Percentiles rank a stretch among this genome's conserved stretches.
These are phyloP conservation scores for Laticauda laticaudata DNA, from an alignment of 2,113 vertebrate species.

Conservation along the genomic window DNA sequence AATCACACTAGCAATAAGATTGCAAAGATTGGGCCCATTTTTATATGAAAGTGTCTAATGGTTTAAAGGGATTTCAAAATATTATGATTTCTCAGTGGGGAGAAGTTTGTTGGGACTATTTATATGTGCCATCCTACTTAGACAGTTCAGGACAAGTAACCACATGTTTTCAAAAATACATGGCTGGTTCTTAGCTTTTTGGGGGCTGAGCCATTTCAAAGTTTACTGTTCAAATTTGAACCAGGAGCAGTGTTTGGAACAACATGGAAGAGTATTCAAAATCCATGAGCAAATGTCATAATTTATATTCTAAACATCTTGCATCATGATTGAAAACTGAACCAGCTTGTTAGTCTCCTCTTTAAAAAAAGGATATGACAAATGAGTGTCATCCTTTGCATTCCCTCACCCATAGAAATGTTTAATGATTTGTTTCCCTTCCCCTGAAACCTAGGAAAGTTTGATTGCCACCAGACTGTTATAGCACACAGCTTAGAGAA, in stretches of 20 bases:
- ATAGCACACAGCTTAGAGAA: neutral
- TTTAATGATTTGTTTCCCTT: constrained; percentile 21
- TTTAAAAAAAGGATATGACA: neutral
- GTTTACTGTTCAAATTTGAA: neutral
- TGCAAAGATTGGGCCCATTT: neutral
- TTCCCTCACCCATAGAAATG: neutral
- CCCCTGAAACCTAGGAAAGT: neutral
- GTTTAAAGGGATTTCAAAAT: neutral
- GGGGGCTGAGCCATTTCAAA: neutral
- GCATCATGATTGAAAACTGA: neutral
- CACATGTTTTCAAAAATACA: neutral
- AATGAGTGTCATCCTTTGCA: constrained; percentile 7
- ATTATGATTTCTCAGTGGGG: neutral
- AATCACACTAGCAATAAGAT: neutral
- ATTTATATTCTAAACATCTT: neutral
- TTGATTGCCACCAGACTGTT: constrained; percentile 11
- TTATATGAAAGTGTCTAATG: neutral
- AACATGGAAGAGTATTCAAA: neutral
- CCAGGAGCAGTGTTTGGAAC: neutral
- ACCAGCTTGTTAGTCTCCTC: neutral
- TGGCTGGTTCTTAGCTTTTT: neutral
- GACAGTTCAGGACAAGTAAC: neutral
- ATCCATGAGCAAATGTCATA: neutral
- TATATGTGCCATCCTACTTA: neutral
- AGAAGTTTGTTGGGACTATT: neutral